These are phyloP conservation scores for Cotesia congregata DNA, from an alignment of 2,888 invertebrate genomes.

Conservation along the genomic window DNA sequence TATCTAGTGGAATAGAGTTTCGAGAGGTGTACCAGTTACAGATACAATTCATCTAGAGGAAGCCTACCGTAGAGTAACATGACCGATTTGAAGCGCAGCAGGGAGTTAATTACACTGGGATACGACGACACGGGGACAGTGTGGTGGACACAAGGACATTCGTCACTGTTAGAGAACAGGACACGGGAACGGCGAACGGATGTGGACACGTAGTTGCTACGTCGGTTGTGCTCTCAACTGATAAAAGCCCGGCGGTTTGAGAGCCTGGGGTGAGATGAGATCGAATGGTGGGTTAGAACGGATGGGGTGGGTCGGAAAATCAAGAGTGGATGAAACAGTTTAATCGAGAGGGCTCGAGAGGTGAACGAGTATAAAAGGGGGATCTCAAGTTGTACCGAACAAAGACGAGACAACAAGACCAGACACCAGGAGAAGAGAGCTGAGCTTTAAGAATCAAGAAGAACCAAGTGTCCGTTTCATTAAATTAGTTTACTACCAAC, in stretches of 20 bases:
- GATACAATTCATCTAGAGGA: not conserved
- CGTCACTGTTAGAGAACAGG: conserved; percentile 40
- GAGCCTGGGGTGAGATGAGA: conserved; percentile 2
- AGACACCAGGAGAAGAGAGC: not conserved
- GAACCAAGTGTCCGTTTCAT: conserved; percentile 44
- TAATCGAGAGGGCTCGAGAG: conserved; percentile 22
- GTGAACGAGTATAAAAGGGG: not conserved
- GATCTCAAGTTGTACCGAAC: not conserved
- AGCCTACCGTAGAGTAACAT: conserved; percentile 22
- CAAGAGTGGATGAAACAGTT: conserved; percentile 35
- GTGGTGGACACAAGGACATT: conserved; percentile 39
- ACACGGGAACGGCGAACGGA: conserved; percentile 26
- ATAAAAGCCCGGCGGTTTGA: not conserved
- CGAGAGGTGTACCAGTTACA: too few relatives aligned
- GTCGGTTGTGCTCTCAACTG: not conserved
- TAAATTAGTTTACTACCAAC: conserved; percentile 47
- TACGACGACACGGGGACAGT: conserved; percentile 17
- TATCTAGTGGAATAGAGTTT: too few relatives aligned
- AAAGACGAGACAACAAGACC: conserved; percentile 6
- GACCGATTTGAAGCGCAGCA: conserved; percentile 31
- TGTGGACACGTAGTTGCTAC: not conserved
- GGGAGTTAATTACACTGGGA: conserved; percentile 38
- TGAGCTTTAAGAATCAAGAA: not conserved
- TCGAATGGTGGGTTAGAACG: conserved; percentile 15
- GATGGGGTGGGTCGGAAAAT: conserved; percentile 14